These are phyloP conservation scores for Erannis defoliaria DNA, from an alignment of 2,888 invertebrate species.

Conservation along the genomic window DNA sequence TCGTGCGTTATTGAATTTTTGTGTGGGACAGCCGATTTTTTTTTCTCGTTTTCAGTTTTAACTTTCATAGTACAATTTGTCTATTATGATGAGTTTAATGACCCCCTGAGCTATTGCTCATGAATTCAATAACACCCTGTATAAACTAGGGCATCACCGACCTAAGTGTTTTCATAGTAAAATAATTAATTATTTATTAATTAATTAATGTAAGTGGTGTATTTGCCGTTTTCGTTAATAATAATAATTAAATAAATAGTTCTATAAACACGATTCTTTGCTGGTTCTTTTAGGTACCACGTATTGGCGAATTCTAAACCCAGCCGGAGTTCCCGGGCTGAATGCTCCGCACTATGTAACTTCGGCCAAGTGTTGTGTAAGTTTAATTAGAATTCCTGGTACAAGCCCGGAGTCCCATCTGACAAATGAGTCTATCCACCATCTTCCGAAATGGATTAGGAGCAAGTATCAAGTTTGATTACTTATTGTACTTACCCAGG, in stretches of 20 bases:
- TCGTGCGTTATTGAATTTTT: too few species aligned
- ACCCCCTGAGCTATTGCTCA: too few species aligned
- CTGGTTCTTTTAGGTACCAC: slow-evolving; percentile 8
- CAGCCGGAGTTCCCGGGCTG: slow-evolving; percentile 68
- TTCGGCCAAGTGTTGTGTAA: slow-evolving; percentile 73
- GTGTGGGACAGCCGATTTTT: too few species aligned
- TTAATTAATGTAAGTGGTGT: too few species aligned
- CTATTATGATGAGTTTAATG: too few species aligned
- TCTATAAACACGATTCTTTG: not conserved
- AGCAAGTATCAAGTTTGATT: slow-evolving; percentile 18
- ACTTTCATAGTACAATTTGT: too few species aligned
- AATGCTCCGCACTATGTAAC: slow-evolving; percentile 65
- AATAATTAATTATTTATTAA: too few species aligned
- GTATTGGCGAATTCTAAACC: slow-evolving; percentile 51
- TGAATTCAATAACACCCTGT: too few species aligned
- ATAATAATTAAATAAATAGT: too few species aligned
- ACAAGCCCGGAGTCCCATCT: slow-evolving; percentile 61
- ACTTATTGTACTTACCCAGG: slow-evolving; percentile 9
- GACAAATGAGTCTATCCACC: slow-evolving; percentile 68
- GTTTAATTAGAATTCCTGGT: slow-evolving; percentile 75
- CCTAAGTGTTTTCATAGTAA: too few species aligned
- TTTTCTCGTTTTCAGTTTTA: too few species aligned
- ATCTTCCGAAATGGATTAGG: slow-evolving; percentile 47
- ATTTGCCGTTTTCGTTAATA: not conserved
- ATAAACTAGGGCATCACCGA: too few species aligned